Conservation (phyloP, 2,113 vertebrate genomes). For the Poeciliopsis retropinna region DNA sequence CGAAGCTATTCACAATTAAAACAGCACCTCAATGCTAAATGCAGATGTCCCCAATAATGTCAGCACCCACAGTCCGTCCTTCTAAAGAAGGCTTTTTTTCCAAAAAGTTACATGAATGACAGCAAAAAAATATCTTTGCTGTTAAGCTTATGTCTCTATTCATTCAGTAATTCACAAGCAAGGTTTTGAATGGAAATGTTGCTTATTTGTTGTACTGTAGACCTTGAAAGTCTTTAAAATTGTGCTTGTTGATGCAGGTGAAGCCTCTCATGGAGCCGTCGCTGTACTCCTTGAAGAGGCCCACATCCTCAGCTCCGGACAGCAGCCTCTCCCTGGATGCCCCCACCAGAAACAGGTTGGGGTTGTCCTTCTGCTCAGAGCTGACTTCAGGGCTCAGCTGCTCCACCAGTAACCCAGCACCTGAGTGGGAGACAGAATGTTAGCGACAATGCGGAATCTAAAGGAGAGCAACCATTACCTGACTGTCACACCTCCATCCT, state of each 20-base stretch:
- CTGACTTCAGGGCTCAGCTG: slow-evolving; percentile 73
- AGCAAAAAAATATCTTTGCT: no score
- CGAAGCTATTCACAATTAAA: no score
- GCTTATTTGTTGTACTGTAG: no score
- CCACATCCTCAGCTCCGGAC: slow-evolving; percentile 88
- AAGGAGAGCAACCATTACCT: not conserved
- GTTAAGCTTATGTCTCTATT: no score
- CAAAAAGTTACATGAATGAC: no score
- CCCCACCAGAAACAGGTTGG: slow-evolving; percentile 88
- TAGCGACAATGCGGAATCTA: not conserved
- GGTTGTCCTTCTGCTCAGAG: slow-evolving; percentile 74
- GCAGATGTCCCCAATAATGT: no score
- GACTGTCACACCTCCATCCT: slow-evolving; percentile 83
- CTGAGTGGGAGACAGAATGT: slow-evolving; percentile 65
- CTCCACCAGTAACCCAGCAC: slow-evolving; percentile 88
- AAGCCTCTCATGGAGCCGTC: slow-evolving; percentile 92
- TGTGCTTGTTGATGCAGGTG: slow-evolving; percentile 84
- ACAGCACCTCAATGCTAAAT: no score
- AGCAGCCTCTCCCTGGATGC: slow-evolving; percentile 85
- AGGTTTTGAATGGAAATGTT: no score
- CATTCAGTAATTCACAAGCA: no score
- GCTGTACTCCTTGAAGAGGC: slow-evolving; percentile 90
- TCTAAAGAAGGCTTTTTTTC: no score
- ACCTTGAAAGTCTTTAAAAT: slow-evolving; percentile 89
- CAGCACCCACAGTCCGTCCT: no score